A percentile compares a stretch with the other conserved stretches of the same genome.
Conservation (phyloP, 2,888 invertebrate species). For the Meganola albula region DNA sequence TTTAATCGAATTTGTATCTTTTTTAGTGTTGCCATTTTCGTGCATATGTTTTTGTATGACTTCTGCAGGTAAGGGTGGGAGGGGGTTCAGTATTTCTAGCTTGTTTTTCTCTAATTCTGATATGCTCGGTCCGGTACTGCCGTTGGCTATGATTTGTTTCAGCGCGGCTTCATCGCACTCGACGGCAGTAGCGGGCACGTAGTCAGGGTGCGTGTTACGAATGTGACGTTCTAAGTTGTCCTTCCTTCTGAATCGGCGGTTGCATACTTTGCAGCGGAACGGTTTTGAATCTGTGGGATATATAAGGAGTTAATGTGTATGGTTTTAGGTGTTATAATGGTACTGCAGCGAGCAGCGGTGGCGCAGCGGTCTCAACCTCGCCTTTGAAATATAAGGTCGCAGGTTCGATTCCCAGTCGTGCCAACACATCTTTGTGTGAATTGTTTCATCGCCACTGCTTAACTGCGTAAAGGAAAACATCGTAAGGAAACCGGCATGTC, state of each 20-base stretch:
- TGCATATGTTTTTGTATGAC: conserved; percentile 52
- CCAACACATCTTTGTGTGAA: no score
- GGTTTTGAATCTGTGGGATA: conserved; percentile 80
- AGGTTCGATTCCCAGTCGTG: no score
- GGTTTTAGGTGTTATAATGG: no score
- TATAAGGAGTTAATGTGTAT: no score
- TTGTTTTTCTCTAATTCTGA: conserved; percentile 38
- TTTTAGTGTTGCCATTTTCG: conserved; percentile 19
- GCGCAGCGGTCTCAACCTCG: no score
- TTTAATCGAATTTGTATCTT: conserved; percentile 2
- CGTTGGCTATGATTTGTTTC: conserved; percentile 32
- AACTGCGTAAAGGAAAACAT: no score
- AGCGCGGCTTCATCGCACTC: conserved; percentile 53
- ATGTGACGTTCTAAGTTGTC: conserved; percentile 88
- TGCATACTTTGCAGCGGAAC: conserved; percentile 84
- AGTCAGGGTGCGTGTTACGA: conserved; percentile 83
- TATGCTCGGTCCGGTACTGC: conserved; percentile 17
- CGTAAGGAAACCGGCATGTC: no score
- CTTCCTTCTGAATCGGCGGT: conserved; percentile 83
- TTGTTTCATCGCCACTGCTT: no score
- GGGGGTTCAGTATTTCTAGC: conserved; percentile 53
- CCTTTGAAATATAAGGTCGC: no score
- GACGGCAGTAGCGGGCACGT: conserved; percentile 46
- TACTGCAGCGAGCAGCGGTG: no score
- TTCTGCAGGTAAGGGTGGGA: conserved; percentile 57